phyloP scores from a whole-genome alignment of 37 sponge, comb jelly and placozoan species.

The Hormiphora californensis region DNA sequence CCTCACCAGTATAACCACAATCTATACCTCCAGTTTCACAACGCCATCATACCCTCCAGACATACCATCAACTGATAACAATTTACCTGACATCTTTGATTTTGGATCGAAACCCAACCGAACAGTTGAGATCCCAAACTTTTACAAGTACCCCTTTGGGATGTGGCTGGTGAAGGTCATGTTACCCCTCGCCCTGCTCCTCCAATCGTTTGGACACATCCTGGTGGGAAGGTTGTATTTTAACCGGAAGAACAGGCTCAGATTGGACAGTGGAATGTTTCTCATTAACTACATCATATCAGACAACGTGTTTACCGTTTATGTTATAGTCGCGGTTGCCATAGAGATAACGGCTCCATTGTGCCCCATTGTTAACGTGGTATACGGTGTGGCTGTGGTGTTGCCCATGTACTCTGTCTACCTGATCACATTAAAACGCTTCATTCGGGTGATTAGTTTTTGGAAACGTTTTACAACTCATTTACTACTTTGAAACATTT shows the following conservation, averaged over 20 bases:
- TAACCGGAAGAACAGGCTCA: not conserved
- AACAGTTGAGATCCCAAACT: slow-evolving; percentile 48
- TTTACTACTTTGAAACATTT: no score
- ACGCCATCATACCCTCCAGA: no score
- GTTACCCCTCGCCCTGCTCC: slow-evolving; percentile 29
- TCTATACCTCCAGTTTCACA: no score
- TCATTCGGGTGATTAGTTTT: not conserved
- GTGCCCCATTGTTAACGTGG: not conserved
- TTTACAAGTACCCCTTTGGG: not conserved
- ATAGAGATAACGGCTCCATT: not conserved
- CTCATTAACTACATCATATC: not conserved
- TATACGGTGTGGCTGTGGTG: not conserved
- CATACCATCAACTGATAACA: no score
- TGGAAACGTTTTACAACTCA: not conserved
- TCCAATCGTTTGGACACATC: slow-evolving; percentile 19
- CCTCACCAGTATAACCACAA: no score
- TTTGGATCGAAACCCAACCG: no score
- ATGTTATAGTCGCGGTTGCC: not conserved
- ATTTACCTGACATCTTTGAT: no score
- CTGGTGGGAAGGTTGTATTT: not conserved
- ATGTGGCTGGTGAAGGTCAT: not conserved
- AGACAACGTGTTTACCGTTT: not conserved
- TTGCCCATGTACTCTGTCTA: not conserved
- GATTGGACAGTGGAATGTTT: not conserved
- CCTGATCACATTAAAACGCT: slow-evolving; percentile 21